Evolutionary conservation across 2,888 invertebrate genomes (phyloP).

Genomic region (Drosophila formosana): DNA sequence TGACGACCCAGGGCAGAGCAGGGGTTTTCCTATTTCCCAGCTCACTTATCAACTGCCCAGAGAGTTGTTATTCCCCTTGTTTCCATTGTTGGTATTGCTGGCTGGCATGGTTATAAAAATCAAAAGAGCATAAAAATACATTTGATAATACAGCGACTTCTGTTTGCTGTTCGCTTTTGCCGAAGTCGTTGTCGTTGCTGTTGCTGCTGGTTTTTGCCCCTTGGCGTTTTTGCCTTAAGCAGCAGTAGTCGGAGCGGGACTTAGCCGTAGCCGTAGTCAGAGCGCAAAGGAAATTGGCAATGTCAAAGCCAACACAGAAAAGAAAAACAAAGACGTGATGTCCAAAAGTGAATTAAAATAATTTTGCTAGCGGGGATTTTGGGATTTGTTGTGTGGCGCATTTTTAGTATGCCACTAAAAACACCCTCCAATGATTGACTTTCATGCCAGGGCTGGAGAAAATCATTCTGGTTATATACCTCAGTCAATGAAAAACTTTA

Average conservation of each 20-base stretch:
- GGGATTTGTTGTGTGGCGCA: constrained; percentile 79
- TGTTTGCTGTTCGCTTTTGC: constrained; percentile 58
- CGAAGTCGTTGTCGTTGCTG: constrained; percentile 13
- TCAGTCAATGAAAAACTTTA: background rate
- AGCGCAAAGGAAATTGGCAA: constrained; percentile 72
- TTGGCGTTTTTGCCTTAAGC: constrained; percentile 73
- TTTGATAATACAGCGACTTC: constrained; percentile 74
- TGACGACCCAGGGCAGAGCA: constrained; percentile 6
- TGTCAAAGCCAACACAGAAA: constrained; percentile 59
- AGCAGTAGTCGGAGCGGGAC: constrained; percentile 23
- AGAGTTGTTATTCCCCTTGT: constrained; percentile 46
- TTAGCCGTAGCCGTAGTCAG: constrained; percentile 12
- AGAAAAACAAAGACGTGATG: constrained; percentile 40
- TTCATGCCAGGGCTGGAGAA: constrained; percentile 56
- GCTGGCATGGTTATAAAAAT: constrained; percentile 69
- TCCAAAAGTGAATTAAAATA: constrained; percentile 80
- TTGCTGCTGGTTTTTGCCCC: constrained; percentile 52
- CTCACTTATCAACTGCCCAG: constrained; percentile 71
- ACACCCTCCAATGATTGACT: constrained; percentile 51
- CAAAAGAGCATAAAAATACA: constrained; percentile 80
- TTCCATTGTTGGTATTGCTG: constrained; percentile 47
- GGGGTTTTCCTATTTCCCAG: constrained; percentile 46
- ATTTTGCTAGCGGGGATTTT: constrained; percentile 80
- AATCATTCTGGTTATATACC: constrained; percentile 5
- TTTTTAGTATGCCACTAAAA: constrained; percentile 67